Percentiles rank a stretch among this genome's conserved stretches.
These are phyloP conservation scores for Sebastes wilsoni DNA, from an alignment of 2,797 vertebrate genomes.

Conservation along the genomic window DNA sequence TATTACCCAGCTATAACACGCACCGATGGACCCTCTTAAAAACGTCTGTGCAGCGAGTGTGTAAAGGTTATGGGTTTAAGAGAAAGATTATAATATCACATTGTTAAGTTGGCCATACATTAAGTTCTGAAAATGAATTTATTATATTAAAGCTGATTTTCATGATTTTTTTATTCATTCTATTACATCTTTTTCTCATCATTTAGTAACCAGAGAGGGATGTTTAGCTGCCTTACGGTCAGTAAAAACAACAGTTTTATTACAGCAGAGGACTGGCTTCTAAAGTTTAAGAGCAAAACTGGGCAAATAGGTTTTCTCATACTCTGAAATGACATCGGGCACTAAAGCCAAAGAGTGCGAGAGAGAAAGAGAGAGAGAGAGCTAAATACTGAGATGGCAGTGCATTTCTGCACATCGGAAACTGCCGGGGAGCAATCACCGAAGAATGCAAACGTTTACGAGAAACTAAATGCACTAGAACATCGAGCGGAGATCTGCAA, in stretches of 20 bases:
- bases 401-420: conserved; percentile 71
- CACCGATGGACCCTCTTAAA: conserved; percentile 71
- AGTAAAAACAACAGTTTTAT: conserved; percentile 10
- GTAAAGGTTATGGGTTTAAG: conserved; percentile 56
- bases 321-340: conserved; percentile 37
- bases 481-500: conserved; percentile 76
- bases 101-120: conserved; percentile 36
- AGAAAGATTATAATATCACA: conserved; percentile 41
- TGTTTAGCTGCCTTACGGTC: background rate
- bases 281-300: conserved; percentile 10
- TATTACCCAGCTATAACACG: conserved; percentile 80
- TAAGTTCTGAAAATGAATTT: conserved; percentile 14
- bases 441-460: conserved; percentile 83
- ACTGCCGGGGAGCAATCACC: conserved; percentile 77
- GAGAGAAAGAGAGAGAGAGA: background rate
- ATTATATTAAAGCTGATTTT: conserved; percentile 13
- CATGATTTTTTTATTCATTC: background rate
- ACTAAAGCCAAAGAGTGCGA: conserved; percentile 23
- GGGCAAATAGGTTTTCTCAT: conserved; percentile 6
- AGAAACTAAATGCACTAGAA: conserved; percentile 82
- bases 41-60: conserved; percentile 49
- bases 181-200: background rate
- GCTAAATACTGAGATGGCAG: conserved; percentile 38
- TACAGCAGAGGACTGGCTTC: conserved; percentile 18
- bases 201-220: background rate